Evolutionary conservation across 2,797 vertebrate genomes (phyloP).

Genomic region (Mus minutoides): DNA sequence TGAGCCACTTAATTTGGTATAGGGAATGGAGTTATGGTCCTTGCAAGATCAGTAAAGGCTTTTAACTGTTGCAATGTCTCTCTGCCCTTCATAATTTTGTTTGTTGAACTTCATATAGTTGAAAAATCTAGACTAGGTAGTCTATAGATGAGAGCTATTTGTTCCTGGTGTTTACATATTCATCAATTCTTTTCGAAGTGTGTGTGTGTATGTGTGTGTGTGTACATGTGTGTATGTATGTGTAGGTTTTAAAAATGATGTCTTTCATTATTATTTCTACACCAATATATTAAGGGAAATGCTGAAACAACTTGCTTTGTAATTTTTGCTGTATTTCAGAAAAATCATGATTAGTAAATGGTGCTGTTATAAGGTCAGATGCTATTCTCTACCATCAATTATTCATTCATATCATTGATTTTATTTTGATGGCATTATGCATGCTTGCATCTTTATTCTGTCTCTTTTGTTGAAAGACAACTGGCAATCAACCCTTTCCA

Average conservation of each 20-base stretch:
- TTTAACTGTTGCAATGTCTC: neutral
- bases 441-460: neutral
- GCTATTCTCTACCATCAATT: slow-evolving; percentile 29
- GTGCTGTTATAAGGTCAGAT: neutral
- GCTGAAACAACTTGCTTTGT: neutral
- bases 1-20: neutral
- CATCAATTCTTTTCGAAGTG: neutral
- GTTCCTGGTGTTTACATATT: neutral
- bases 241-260: too few relatives aligned
- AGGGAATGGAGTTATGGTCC: neutral
- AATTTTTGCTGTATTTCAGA: slow-evolving; percentile 23
- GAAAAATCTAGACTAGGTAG: neutral
- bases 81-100: neutral
- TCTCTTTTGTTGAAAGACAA: neutral
- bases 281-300: neutral
- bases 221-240: neutral
- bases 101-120: slow-evolving; percentile 2
- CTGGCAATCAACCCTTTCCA: neutral
- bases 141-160: slow-evolving; percentile 11
- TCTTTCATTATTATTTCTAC: neutral
- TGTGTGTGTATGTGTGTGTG: neutral
- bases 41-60: neutral
- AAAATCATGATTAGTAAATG: neutral
- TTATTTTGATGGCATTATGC: neutral
- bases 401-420: slow-evolving; percentile 30